Evolutionary conservation across 2,888 invertebrate species (phyloP).

Genomic region (Ceramica pisi): DNA sequence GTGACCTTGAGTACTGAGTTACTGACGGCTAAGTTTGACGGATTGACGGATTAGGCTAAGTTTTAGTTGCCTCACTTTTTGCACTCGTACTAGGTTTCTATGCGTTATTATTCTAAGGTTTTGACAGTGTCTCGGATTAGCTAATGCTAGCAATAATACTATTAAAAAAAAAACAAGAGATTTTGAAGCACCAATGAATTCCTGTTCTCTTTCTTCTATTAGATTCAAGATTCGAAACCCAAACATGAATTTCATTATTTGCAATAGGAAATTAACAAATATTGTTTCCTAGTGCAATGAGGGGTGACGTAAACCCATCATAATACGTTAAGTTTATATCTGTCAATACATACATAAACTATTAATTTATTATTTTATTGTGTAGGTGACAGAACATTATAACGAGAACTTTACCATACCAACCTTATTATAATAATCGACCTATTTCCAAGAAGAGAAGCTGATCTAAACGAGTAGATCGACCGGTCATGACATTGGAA

Average conservation of each 20-base stretch:
- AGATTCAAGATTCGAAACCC: neutral
- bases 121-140: too few species aligned
- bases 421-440: conserved; percentile 15
- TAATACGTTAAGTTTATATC: conserved; percentile 21
- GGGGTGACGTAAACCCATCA: conserved; percentile 13
- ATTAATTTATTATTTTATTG: too few species aligned
- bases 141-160: too few species aligned
- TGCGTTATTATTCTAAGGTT: too few species aligned
- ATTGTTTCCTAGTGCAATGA: conserved; percentile 1
- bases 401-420: conserved; percentile 21
- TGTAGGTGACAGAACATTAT: conserved; percentile 13
- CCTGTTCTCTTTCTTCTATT: neutral
- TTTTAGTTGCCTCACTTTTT: too few species aligned
- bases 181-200: neutral
- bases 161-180: neutral
- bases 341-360: neutral
- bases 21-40: too few species aligned
- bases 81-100: too few species aligned
- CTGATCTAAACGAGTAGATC: conserved; percentile 14
- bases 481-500: conserved; percentile 45
- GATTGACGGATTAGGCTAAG: too few species aligned
- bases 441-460: conserved; percentile 35
- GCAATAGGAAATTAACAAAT: neutral
- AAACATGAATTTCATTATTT: neutral
- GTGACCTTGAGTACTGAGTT: too few species aligned